These are phyloP conservation scores for Phenganax stokvisi DNA, from an alignment of 92 coral and sea anemone species.

Conservation along the genomic window DNA sequence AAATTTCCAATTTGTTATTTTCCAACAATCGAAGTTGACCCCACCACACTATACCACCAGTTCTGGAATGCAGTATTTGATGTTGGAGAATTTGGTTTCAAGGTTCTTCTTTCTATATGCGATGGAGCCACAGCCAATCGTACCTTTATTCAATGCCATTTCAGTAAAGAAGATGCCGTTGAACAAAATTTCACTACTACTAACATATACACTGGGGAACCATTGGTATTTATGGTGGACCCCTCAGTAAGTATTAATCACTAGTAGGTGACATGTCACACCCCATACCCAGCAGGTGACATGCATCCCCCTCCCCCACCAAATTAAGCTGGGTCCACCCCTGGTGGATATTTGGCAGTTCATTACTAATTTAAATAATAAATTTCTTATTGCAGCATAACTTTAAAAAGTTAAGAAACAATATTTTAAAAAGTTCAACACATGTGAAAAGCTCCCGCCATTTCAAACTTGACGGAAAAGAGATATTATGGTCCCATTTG, in stretches of 20 bases:
- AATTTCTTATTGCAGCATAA: slow-evolving; percentile 31
- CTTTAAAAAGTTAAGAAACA: slow-evolving; percentile 41
- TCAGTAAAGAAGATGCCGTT: slow-evolving; percentile 35
- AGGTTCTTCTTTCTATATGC: slow-evolving; percentile 41
- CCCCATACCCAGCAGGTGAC: not conserved
- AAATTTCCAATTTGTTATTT: slow-evolving; percentile 45
- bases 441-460: not conserved
- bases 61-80: slow-evolving; percentile 49
- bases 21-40: slow-evolving; percentile 52
- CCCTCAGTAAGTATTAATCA: slow-evolving; percentile 28
- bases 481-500: slow-evolving; percentile 33
- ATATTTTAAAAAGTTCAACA: not conserved
- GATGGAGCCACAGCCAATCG: slow-evolving; percentile 53
- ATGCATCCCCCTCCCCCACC: not conserved
- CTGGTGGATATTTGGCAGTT: not conserved
- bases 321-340: not conserved
- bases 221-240: slow-evolving; percentile 40
- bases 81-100: slow-evolving; percentile 45
- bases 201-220: slow-evolving; percentile 43
- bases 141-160: slow-evolving; percentile 46
- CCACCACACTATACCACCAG: slow-evolving; percentile 40
- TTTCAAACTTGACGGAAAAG: not conserved
- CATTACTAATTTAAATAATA: not conserved
- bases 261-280: not conserved
- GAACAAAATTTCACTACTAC: slow-evolving; percentile 37